Conservation (phyloP, 1,140 invertebrate genomes). For the Armadillidium nasatum region DNA sequence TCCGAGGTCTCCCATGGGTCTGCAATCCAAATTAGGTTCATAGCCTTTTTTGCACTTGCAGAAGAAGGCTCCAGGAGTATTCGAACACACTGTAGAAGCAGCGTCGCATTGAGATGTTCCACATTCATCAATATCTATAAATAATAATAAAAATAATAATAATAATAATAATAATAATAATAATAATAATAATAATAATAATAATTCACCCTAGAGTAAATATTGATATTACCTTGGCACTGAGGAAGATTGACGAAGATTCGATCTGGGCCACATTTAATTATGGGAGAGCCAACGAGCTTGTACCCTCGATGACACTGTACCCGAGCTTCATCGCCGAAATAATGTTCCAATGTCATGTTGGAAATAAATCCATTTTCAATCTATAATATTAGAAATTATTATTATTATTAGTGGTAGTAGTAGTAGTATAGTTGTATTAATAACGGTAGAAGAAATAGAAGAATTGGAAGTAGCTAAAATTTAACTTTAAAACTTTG, state of each 20-base stretch:
- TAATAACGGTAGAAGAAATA: too few species aligned
- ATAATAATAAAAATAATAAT: constrained; percentile 40
- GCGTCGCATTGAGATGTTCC: constrained; percentile 75
- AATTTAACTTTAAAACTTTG: too few species aligned
- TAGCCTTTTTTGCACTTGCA: constrained; percentile 85
- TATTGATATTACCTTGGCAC: constrained; percentile 62
- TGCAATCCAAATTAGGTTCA: constrained; percentile 77
- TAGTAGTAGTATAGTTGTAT: constrained; percentile 67
- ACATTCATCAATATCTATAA: constrained; percentile 84
- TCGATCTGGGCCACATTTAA: constrained; percentile 80
- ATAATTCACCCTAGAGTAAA: too few species aligned
- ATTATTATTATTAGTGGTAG: background rate
- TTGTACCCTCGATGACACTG: constrained; percentile 88
- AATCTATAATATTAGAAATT: constrained; percentile 50
- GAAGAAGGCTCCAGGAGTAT: constrained; percentile 82
- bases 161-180: constrained; percentile 16
- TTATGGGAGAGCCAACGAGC: constrained; percentile 74
- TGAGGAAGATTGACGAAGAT: constrained; percentile 75
- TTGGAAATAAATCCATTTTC: constrained; percentile 80
- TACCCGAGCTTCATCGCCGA: constrained; percentile 83
- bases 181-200: constrained; percentile 11
- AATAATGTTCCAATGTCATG: constrained; percentile 67
- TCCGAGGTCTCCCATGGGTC: constrained; percentile 80
- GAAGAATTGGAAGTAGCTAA: too few species aligned
- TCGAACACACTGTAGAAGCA: constrained; percentile 84